Evolutionary conservation across 2,888 invertebrate species (phyloP).

Genomic region (Cinara cedri): DNA sequence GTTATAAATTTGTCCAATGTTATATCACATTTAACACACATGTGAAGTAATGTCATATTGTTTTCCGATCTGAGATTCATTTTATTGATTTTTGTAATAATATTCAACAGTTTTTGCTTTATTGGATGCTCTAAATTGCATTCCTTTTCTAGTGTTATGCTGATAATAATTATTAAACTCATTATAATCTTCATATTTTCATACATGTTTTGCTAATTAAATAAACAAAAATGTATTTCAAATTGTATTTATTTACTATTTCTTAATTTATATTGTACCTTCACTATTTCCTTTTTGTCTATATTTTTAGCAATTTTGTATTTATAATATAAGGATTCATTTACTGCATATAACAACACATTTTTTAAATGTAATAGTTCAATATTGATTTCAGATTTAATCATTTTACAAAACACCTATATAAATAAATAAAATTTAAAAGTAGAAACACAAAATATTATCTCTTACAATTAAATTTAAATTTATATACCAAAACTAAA

Average conservation of each 20-base stretch:
- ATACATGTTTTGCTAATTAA: conserved; percentile 8
- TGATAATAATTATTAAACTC: conserved; percentile 37
- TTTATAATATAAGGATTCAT: conserved; percentile 77
- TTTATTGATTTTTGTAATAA: conserved; percentile 69
- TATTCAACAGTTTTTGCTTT: conserved; percentile 60
- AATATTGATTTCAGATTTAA: conserved; percentile 78
- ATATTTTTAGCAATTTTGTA: conserved; percentile 69
- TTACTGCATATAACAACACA: conserved; percentile 75
- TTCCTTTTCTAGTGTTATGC: conserved; percentile 13
- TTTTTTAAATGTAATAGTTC: conserved; percentile 70
- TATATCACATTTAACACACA: conserved; percentile 84
- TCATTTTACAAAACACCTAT: conserved; percentile 87
- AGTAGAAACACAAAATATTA: too few relatives aligned
- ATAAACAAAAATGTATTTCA: not conserved
- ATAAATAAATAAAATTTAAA: conserved; percentile 39
- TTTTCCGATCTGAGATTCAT: conserved; percentile 67
- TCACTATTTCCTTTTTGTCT: conserved; percentile 63
- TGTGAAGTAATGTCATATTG: conserved; percentile 82
- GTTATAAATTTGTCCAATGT: conserved; percentile 90
- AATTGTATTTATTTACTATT: conserved; percentile 21
- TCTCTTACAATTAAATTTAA: too few relatives aligned
- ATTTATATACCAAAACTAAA: not conserved
- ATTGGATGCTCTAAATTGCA: conserved; percentile 1
- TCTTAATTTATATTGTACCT: conserved; percentile 63
- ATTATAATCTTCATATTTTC: conserved; percentile 23